phyloP scores from a whole-genome alignment of 1,140 invertebrate species.

The Ips nitidus region DNA sequence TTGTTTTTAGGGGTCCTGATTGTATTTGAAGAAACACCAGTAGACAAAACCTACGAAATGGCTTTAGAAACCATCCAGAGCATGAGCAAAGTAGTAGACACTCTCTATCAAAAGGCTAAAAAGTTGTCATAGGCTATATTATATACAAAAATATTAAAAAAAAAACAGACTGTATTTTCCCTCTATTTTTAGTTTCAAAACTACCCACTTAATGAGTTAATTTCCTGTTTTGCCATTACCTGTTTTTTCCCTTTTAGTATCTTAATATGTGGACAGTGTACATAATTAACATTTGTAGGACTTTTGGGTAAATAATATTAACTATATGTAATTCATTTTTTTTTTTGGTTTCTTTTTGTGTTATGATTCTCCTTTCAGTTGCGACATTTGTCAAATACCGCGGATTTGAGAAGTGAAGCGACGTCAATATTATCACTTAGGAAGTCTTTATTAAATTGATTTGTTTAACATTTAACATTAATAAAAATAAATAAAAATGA shows the following conservation, averaged over 20 bases:
- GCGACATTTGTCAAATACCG: conserved; percentile 24
- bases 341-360: conserved; percentile 23
- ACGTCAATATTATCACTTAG: conserved; percentile 2
- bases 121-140: conserved; percentile 81
- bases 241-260: background rate
- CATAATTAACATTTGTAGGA: conserved; percentile 37
- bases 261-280: conserved; percentile 34
- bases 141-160: conserved; percentile 32
- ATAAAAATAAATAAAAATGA: conserved; percentile 31
- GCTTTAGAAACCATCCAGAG: conserved; percentile 96
- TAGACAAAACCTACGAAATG: conserved; percentile 96
- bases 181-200: conserved; percentile 28
- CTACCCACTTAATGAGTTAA: background rate
- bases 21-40: conserved; percentile 93
- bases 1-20: conserved; percentile 74
- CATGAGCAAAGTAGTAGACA: conserved; percentile 99
- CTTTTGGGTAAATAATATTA: conserved; percentile 8
- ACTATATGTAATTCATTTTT: background rate
- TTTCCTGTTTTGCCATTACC: conserved; percentile 18
- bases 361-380: conserved; percentile 13
- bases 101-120: conserved; percentile 97
- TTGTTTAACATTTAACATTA: conserved; percentile 74
- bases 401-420: conserved; percentile 15
- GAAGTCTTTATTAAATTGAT: conserved; percentile 11
- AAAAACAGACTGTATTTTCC: conserved; percentile 49